Conservation (phyloP, 2,888 invertebrate species). For the Nomada ferruginata region DNA sequence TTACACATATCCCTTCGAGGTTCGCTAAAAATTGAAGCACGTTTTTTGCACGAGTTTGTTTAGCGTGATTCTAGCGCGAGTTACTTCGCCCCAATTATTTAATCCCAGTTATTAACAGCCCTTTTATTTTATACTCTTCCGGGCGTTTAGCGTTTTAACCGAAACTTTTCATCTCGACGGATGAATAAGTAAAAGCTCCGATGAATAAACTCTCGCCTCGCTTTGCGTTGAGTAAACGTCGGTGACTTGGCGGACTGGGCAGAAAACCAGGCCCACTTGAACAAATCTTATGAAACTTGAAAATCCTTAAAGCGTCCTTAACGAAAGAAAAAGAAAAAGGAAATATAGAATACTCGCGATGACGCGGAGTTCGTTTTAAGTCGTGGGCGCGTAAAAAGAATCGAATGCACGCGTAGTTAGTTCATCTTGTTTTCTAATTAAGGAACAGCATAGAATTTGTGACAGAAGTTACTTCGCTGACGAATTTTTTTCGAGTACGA, state of each 20-base stretch:
- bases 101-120: neutral
- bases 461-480: neutral
- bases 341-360: neutral
- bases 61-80: no score
- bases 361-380: neutral
- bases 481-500: neutral
- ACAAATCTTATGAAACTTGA: slow-evolving; percentile 21
- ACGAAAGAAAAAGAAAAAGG: neutral
- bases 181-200: slow-evolving; percentile 13
- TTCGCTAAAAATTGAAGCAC: no score
- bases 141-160: neutral
- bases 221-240: slow-evolving; percentile 18
- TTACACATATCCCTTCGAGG: no score
- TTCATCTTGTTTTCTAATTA: neutral
- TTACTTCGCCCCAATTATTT: neutral
- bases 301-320: slow-evolving; percentile 19
- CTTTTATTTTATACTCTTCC: neutral
- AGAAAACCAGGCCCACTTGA: slow-evolving; percentile 27
- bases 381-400: neutral
- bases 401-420: neutral
- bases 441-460: neutral
- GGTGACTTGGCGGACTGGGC: neutral
- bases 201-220: slow-evolving; percentile 22
- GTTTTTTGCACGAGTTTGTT: neutral
- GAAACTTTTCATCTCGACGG: slow-evolving; percentile 29